A percentile compares a stretch with the other conserved stretches of the same genome.
Conservation (phyloP, 2,113 vertebrate species). For the Sialia sialis region DNA sequence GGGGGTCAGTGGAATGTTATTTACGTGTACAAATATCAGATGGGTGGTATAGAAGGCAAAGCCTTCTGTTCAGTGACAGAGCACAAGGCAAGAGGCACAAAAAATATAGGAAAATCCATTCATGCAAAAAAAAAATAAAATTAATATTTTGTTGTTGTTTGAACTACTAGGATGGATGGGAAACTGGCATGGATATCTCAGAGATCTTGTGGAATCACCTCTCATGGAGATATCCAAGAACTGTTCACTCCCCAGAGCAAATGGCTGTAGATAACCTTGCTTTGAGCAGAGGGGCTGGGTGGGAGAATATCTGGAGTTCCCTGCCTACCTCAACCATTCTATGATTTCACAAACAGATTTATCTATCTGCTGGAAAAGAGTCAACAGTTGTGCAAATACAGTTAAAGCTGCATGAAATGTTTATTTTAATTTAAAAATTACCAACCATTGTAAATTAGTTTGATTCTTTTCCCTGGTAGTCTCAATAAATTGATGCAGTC, state of each 20-base stretch:
- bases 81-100: background rate
- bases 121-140: background rate
- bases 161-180: background rate
- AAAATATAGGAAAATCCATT: background rate
- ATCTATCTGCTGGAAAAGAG: background rate
- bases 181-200: background rate
- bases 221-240: background rate
- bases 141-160: background rate
- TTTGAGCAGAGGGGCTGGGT: background rate
- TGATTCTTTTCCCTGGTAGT: background rate
- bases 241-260: rapidly evolving
- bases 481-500: background rate
- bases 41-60: background rate
- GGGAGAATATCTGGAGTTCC: background rate
- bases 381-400: background rate
- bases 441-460: background rate
- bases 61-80: background rate
- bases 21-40: background rate
- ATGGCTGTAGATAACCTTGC: background rate
- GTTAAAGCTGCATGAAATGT: background rate
- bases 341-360: background rate
- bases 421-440: background rate
- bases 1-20: background rate
- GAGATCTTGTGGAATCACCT: background rate
- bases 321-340: background rate